Base-by-base conservation (phyloP, 2,113 vertebrate genomes). In the Orthochromis malagaraziensis region DNA sequence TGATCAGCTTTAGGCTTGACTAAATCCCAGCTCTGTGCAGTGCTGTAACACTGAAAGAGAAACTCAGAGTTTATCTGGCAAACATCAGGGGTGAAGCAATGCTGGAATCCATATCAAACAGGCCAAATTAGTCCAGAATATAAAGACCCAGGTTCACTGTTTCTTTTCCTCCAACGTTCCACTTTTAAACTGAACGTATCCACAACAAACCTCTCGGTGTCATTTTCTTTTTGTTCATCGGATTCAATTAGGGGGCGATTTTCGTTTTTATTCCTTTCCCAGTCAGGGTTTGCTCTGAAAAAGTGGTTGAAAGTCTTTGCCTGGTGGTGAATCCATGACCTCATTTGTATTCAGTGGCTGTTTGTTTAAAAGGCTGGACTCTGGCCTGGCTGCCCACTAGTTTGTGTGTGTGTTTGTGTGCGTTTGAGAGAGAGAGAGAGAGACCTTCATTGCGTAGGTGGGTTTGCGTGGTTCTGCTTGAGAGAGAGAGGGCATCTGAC, bases 311-410 rank as follows among this genome's bases (percentile, higher is more conserved):
- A 85, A 54, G 51, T 89, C 84, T 91, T 89, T 89, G 92, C 89
- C 85, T 84, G 90, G 86, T 49, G 21, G 73, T 83, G 94, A 86
- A 92, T 92, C 82, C 54, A 84, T 95, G 95, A 95, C 90, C 92
- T 95, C 93, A 94, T 83, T 94, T 89, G 51, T 88, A 45, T 89
- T 95, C 92, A 96, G 94, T 91, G 92, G 88, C 81, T 95, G 89
- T 94, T 96, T 96, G 95, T 96, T 88, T 89, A 21, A 77, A 82
- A 47, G 4, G 84, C 87, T 95, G 95, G 94, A 96, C 95, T 96
- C 88, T 95, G 94, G 87, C 89, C 93, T 91, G 87, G 29, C 40
- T 73, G 73, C 29, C 35, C 5, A 6, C 63, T 88, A 45, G 38
- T 81, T 42, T 79, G 58, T 81, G 53, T 63, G 49, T 9, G 45